A percentile compares a stretch with the other conserved stretches of the same genome.
Conservation (phyloP, 2,888 invertebrate species). For the Conops quadrifasciatus region DNA sequence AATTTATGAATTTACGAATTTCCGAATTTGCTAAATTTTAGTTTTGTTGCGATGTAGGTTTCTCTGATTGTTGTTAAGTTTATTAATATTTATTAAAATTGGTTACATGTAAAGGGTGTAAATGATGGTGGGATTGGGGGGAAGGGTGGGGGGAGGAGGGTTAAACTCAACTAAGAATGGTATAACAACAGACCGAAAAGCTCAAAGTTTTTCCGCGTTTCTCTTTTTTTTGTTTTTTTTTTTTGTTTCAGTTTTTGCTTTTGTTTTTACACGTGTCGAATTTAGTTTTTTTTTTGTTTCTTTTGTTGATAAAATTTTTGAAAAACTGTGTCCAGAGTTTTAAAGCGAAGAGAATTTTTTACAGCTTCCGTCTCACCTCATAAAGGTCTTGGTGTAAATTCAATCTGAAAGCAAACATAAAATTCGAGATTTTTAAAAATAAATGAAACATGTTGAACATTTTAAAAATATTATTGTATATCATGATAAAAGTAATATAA, state of each 20-base stretch:
- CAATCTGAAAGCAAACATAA: too few species aligned
- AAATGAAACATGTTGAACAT: too few species aligned
- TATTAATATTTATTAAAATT: too few species aligned
- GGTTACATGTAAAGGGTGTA: background rate
- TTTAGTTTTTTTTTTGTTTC: slow-evolving; percentile 36
- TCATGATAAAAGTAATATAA: too few species aligned
- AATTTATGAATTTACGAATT: too few species aligned
- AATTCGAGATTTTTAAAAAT: too few species aligned
- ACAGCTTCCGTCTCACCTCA: too few species aligned
- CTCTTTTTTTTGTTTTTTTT: slow-evolving; percentile 20
- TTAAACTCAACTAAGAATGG: background rate
- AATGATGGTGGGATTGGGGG: background rate
- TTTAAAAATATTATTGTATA: too few species aligned
- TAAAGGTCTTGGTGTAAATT: too few species aligned
- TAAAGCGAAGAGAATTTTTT: too few species aligned
- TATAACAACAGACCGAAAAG: background rate
- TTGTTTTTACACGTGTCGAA: too few species aligned
- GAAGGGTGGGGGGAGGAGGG: background rate
- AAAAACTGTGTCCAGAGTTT: background rate
- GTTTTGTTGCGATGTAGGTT: background rate
- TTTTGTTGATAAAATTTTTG: background rate
- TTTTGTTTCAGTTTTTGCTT: background rate
- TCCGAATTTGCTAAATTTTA: background rate
- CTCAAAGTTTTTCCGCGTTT: slow-evolving; percentile 11
- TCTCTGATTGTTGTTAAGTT: too few species aligned